Percentiles rank a stretch among this genome's conserved stretches.
Evolutionary conservation across 2,888 invertebrate species (phyloP).

Genomic region (Thecophora atra): DNA sequence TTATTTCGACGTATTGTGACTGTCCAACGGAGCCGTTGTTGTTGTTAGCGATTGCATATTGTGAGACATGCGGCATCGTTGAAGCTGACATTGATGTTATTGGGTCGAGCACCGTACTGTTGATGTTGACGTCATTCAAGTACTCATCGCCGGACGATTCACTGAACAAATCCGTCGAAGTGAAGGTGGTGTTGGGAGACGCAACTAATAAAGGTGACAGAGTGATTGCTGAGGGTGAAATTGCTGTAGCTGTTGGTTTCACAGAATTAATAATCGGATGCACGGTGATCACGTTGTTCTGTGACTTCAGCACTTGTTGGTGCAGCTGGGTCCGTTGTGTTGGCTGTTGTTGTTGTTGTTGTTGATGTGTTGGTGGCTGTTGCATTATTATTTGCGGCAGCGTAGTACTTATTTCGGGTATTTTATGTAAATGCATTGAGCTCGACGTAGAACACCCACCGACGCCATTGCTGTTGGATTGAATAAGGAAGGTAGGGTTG

Average conservation of each 20-base stretch:
- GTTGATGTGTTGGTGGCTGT: constrained; percentile 41
- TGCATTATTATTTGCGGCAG: constrained; percentile 52
- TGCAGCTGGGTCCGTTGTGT: constrained; percentile 44
- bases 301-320: constrained; percentile 44
- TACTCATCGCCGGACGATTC: constrained; percentile 39
- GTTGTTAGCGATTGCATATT: constrained; percentile 8
- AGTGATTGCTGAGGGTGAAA: constrained; percentile 48
- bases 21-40: constrained; percentile 14
- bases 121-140: constrained; percentile 27
- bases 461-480: constrained; percentile 40
- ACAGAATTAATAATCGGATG: constrained; percentile 46
- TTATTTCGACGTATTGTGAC: constrained; percentile 39
- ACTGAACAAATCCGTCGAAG: constrained; percentile 41
- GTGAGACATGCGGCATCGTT: constrained; percentile 16
- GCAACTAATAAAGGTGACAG: constrained; percentile 53
- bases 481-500: constrained; percentile 39
- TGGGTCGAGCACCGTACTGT: constrained; percentile 2
- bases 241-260: constrained; percentile 40
- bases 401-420: constrained; percentile 46
- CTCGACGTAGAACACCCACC: constrained; percentile 34
- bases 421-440: constrained; percentile 42
- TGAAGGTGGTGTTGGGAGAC: constrained; percentile 60
- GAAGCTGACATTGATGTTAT: constrained; percentile 14
- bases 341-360: constrained; percentile 45
- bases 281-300: constrained; percentile 50